These are phyloP conservation scores for Muscina levida DNA, from an alignment of 2,888 invertebrate genomes.

Conservation along the genomic window DNA sequence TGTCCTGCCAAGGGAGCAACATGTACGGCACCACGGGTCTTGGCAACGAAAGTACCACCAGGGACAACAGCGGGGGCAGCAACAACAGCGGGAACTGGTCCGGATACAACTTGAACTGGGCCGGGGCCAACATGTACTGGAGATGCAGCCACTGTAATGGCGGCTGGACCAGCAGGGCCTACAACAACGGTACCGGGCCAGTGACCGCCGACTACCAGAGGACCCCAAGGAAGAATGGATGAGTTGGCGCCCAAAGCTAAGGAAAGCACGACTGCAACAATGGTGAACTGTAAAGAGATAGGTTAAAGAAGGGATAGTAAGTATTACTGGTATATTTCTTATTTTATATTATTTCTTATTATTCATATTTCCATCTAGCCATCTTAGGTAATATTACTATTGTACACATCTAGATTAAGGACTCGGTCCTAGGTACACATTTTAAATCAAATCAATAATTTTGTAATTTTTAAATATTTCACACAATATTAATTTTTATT, in stretches of 20 bases:
- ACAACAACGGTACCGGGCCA: conserved; percentile 52
- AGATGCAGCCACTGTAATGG: conserved; percentile 65
- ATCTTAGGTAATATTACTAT: no score
- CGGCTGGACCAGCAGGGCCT: conserved; percentile 41
- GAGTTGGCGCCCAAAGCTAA: conserved; percentile 75
- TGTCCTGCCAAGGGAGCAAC: conserved; percentile 82
- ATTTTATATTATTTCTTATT: no score
- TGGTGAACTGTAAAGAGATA: conserved; percentile 75
- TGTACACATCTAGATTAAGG: no score
- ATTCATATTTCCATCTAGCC: no score
- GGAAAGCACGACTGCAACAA: conserved; percentile 78
- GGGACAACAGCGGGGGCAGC: conserved; percentile 56
- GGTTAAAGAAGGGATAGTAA: no score
- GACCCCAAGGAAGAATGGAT: conserved; percentile 75
- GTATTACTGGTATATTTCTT: conserved; percentile 7
- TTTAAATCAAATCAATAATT: no score
- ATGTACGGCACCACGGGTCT: conserved; percentile 82
- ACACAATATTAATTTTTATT: no score
- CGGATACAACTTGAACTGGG: background rate
- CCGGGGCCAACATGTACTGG: conserved; percentile 6
- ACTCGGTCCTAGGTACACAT: no score
- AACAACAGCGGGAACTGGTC: conserved; percentile 49
- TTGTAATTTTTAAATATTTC: no score
- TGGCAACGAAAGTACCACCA: conserved; percentile 81
- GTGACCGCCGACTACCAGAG: conserved; percentile 63